Evolutionary conservation across 1,140 invertebrate species (phyloP).

Genomic region (Druon quercuslanigerum): DNA sequence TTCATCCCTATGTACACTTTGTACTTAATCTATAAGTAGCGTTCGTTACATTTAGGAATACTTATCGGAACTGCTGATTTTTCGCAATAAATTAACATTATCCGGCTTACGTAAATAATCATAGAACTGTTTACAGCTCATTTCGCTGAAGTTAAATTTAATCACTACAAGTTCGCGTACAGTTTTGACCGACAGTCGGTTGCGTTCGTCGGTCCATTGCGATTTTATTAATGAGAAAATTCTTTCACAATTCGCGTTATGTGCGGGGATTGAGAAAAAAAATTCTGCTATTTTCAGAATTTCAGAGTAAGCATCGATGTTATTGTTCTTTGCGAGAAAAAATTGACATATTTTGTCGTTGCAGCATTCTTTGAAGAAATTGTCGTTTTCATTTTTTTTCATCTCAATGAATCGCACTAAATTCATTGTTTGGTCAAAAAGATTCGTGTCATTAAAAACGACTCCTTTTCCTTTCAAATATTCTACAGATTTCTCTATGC

Average conservation of each 20-base stretch:
- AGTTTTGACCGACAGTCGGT: slow-evolving; percentile 25
- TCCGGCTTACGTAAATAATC: slow-evolving; percentile 9
- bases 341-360: slow-evolving; percentile 31
- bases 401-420: slow-evolving; percentile 5
- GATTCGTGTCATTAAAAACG: background rate
- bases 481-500: background rate
- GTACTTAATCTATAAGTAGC: no score
- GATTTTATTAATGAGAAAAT: slow-evolving; percentile 40
- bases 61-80: slow-evolving; percentile 27
- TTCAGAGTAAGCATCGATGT: slow-evolving; percentile 13
- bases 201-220: slow-evolving; percentile 44
- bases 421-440: background rate
- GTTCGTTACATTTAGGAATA: background rate
- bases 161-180: slow-evolving; percentile 7
- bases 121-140: slow-evolving; percentile 11
- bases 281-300: slow-evolving; percentile 41
- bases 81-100: slow-evolving; percentile 15
- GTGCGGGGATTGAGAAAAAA: slow-evolving; percentile 41
- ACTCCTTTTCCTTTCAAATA: background rate
- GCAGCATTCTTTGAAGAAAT: slow-evolving; percentile 9
- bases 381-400: background rate
- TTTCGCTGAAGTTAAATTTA: slow-evolving; percentile 32
- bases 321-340: slow-evolving; percentile 27
- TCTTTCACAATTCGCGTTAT: slow-evolving; percentile 43
- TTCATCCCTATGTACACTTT: no score